A percentile compares a stretch with the other conserved stretches of the same genome.
phyloP scores from a whole-genome alignment of 2,888 invertebrate species.

The Dasysyrphus tricinctus region DNA sequence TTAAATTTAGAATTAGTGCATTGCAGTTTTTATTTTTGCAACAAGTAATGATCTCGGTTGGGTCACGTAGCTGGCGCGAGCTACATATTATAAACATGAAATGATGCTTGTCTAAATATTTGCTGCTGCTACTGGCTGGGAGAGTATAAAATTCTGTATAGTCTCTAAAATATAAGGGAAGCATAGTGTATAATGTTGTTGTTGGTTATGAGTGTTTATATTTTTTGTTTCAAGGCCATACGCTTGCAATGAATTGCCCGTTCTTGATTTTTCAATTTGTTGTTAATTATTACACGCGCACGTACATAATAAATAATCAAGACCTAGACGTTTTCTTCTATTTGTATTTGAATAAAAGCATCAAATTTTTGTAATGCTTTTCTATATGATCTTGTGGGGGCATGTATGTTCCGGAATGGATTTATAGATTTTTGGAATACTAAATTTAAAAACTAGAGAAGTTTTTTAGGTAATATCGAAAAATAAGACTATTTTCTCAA shows the following conservation, averaged over 20 bases:
- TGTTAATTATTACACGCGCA: conserved; percentile 53
- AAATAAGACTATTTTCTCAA: too few relatives aligned
- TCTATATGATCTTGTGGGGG: background rate
- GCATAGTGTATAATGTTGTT: conserved; percentile 45
- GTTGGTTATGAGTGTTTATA: conserved; percentile 5
- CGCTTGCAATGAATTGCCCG: conserved; percentile 51
- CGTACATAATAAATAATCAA: background rate
- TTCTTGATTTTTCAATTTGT: conserved; percentile 56
- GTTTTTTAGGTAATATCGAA: too few relatives aligned
- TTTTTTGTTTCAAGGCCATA: conserved; percentile 43
- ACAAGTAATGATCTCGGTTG: conserved; percentile 45
- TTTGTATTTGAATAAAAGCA: background rate
- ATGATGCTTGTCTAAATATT: conserved; percentile 58
- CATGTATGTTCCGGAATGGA: background rate
- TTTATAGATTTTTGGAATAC: background rate
- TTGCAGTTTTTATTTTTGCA: conserved; percentile 13
- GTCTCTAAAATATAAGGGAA: conserved; percentile 41
- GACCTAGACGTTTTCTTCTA: background rate
- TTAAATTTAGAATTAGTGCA: conserved; percentile 61
- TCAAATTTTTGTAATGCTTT: background rate
- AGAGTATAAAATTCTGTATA: background rate
- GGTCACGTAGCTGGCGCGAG: conserved; percentile 61
- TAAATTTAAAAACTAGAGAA: too few relatives aligned
- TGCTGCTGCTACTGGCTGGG: background rate
- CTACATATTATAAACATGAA: conserved; percentile 45